These are phyloP conservation scores for Rhinella marina DNA, from an alignment of 2,797 vertebrate species.

Conservation along the genomic window DNA sequence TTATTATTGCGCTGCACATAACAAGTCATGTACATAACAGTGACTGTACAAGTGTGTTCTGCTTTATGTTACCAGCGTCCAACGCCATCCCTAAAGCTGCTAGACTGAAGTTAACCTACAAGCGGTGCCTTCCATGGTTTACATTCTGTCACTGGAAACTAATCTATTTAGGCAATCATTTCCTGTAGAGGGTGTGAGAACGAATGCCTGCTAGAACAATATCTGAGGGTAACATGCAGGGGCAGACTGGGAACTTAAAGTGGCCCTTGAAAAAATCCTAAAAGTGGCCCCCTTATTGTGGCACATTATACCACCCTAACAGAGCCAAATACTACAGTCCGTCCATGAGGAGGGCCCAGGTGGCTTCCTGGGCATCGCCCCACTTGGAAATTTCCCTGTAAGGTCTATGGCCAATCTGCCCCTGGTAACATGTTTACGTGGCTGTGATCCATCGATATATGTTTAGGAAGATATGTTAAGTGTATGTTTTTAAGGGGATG, in stretches of 20 bases:
- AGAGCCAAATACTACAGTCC: too few relatives aligned
- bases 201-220: not conserved
- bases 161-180: slow-evolving; percentile 40
- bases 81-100: slow-evolving; percentile 8
- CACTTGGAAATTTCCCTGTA: too few relatives aligned
- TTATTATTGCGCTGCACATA: slow-evolving; percentile 36
- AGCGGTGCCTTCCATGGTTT: slow-evolving; percentile 29
- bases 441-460: not conserved
- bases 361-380: too few relatives aligned
- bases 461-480: not conserved
- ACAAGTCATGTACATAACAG: slow-evolving; percentile 26
- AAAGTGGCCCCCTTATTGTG: too few relatives aligned
- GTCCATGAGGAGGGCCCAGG: too few relatives aligned
- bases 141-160: slow-evolving; percentile 33
- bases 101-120: slow-evolving; percentile 26
- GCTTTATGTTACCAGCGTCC: slow-evolving; percentile 31
- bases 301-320: too few relatives aligned
- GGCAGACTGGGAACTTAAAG: too few relatives aligned
- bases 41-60: slow-evolving; percentile 28
- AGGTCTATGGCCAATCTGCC: too few relatives aligned
- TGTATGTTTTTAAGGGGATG: too few relatives aligned
- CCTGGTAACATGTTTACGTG: not conserved
- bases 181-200: slow-evolving; percentile 35
- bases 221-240: not conserved
- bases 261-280: too few relatives aligned